Base-by-base conservation (phyloP, 2,888 invertebrate genomes). In the Dryococelus australis region DNA sequence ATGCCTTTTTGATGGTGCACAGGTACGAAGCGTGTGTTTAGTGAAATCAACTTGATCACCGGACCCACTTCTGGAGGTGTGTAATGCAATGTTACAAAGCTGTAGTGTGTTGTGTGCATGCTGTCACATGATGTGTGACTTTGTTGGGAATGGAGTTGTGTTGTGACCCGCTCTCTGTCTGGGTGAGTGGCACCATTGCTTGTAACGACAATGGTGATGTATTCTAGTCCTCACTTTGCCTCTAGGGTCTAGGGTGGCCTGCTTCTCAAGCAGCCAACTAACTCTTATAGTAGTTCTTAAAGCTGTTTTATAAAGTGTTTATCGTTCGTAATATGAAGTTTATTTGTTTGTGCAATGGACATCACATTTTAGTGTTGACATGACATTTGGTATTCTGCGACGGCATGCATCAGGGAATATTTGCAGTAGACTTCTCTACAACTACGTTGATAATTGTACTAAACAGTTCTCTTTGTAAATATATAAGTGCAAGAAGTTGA, bases 191-290 rank as follows among this genome's bases (percentile, higher is more conserved):
- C 10, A 24, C 65, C 65, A 65, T 10, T 65, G 65, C 24, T n/a
- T 65, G 65, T 65, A 10, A 13, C 16, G 10, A 16, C 47, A 47
- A 8, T 16, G 47, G 47, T 47, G 2, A 47, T 47, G 65, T 65
- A 65, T 65, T 65, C 65, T 65, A 65, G 65, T 65, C 65, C 65
- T 65, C 65, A 65, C 65, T 65, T 65, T 65, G 65, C 65, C 65
- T n/a, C n/a, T 65, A n/a, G 3, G 65, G 24, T 65, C n/a, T 65
- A n/a, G 65, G 65, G 24, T 20, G 65, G 65, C 65, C 65, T 65
- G 65, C 65, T 65, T 20, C 8, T 65, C n/a, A 3, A 16, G 65
- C 65, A 65, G 65, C 65, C 65, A n/a, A 65, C 24, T 65, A 65
- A 65, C 65, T 10, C 65, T 65, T 65, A 20, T 65, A 8, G 20